Evolutionary conservation across 1,140 invertebrate genomes (phyloP).

Genomic region (Archivesica marissinica): DNA sequence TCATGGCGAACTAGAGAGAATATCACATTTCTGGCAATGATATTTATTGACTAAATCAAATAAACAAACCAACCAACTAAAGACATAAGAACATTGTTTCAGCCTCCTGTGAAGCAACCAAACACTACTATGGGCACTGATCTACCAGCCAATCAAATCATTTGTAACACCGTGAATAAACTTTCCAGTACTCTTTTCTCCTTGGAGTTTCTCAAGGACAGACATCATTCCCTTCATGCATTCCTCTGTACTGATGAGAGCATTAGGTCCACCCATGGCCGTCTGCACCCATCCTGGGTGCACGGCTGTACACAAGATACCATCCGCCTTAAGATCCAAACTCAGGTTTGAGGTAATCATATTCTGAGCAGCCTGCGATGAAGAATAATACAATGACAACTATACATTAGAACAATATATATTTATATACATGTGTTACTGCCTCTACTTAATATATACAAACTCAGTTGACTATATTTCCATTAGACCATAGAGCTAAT

Average conservation of each 20-base stretch:
- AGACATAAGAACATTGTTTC: too few relatives aligned
- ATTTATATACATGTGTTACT: too few relatives aligned
- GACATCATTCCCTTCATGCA: constrained; percentile 26
- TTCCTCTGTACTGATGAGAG: constrained; percentile 76
- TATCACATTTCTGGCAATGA: too few relatives aligned
- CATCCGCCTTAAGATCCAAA: constrained; percentile 90
- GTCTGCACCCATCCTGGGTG: constrained; percentile 97
- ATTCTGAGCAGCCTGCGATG: constrained; percentile 91
- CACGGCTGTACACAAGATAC: constrained; percentile 90
- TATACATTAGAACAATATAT: too few relatives aligned
- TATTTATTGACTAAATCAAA: too few relatives aligned
- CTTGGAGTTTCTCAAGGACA: constrained; percentile 31
- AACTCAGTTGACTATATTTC: too few relatives aligned
- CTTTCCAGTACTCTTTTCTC: constrained; percentile 42
- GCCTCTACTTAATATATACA: too few relatives aligned
- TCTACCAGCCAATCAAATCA: constrained; percentile 45
- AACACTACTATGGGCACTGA: neutral
- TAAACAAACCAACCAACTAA: too few relatives aligned
- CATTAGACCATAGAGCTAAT: too few relatives aligned
- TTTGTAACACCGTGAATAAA: constrained; percentile 47
- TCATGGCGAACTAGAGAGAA: too few relatives aligned
- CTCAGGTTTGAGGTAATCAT: constrained; percentile 93
- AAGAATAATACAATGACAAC: too few relatives aligned
- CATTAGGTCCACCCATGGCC: constrained; percentile 93
- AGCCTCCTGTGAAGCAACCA: too few relatives aligned